Evolutionary conservation across 2,113 vertebrate genomes (phyloP).

Genomic region (Lasiurus cinereus): DNA sequence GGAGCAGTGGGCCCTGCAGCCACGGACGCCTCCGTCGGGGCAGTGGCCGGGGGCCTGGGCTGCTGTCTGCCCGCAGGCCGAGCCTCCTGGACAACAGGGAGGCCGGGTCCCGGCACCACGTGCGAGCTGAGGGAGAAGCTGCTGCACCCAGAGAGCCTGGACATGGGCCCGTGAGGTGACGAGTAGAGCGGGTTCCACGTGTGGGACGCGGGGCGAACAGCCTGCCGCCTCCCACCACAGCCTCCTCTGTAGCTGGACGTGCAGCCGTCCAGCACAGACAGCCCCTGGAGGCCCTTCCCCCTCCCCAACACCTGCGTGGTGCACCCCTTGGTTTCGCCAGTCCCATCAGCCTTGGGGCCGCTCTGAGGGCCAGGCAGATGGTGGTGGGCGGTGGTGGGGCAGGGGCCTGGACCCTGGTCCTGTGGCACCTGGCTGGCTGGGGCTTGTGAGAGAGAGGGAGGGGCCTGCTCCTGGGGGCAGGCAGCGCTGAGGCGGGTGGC

Average conservation of each 20-base stretch:
- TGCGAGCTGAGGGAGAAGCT: neutral
- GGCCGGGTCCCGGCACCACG: neutral
- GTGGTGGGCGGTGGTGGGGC: neutral
- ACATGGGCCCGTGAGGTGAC: fast-evolving
- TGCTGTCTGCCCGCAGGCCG: fast-evolving
- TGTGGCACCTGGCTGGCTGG: neutral
- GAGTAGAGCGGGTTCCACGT: fast-evolving
- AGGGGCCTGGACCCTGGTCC: neutral
- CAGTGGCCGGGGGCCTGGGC: fast-evolving
- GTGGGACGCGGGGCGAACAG: fast-evolving
- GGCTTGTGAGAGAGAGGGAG: neutral
- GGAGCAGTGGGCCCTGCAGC: no score
- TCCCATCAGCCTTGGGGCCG: neutral
- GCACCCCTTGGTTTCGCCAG: no score
- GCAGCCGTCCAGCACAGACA: neutral
- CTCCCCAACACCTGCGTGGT: no score
- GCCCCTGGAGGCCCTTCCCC: neutral
- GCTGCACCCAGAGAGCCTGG: neutral
- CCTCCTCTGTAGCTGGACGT: fast-evolving
- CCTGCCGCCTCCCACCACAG: neutral
- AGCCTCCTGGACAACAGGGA: neutral
- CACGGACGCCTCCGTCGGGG: no score
- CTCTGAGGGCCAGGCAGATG: no score
- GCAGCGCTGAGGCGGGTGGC: neutral
- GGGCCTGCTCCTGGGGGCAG: neutral